Percentiles rank a stretch among this genome's conserved stretches.
These are phyloP conservation scores for Frankliniella intonsa DNA, from an alignment of 2,888 invertebrate genomes.

Conservation along the genomic window DNA sequence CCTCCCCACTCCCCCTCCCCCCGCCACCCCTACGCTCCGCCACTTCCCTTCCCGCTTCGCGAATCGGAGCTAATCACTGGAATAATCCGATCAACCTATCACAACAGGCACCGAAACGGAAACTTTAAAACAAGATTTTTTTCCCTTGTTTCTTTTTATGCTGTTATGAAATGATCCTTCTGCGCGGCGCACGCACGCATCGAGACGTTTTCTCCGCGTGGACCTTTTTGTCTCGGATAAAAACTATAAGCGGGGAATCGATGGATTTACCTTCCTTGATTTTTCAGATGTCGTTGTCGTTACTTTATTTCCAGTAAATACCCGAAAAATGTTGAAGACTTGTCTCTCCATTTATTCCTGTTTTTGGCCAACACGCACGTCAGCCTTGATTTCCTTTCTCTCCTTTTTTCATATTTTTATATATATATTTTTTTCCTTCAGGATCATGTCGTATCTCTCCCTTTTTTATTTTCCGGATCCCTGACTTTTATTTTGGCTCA, in stretches of 20 bases:
- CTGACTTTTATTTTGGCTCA: conserved; percentile 16
- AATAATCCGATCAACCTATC: conserved; percentile 25
- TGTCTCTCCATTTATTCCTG: no score
- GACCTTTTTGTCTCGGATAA: background rate
- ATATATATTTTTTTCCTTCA: no score
- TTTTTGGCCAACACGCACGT: no score
- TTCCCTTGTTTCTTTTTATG: conserved; percentile 16
- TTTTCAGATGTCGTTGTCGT: background rate
- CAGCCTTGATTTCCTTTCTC: no score
- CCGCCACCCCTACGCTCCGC: background rate
- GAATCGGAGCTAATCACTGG: conserved; percentile 22
- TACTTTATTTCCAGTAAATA: background rate
- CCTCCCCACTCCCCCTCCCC: background rate
- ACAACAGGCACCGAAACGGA: conserved; percentile 16
- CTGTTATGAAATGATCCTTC: conserved; percentile 2
- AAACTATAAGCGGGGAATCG: no score
- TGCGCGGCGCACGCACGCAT: background rate
- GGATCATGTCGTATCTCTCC: background rate
- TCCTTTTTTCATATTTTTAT: no score
- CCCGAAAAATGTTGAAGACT: no score
- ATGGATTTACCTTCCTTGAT: background rate
- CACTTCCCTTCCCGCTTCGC: background rate
- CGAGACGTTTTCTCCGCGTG: background rate
- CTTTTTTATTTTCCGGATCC: conserved; percentile 9
- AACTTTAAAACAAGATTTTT: conserved; percentile 22